These are phyloP conservation scores for Pocillopora meandrina DNA, from an alignment of 92 coral and sea anemone genomes.

Conservation along the genomic window DNA sequence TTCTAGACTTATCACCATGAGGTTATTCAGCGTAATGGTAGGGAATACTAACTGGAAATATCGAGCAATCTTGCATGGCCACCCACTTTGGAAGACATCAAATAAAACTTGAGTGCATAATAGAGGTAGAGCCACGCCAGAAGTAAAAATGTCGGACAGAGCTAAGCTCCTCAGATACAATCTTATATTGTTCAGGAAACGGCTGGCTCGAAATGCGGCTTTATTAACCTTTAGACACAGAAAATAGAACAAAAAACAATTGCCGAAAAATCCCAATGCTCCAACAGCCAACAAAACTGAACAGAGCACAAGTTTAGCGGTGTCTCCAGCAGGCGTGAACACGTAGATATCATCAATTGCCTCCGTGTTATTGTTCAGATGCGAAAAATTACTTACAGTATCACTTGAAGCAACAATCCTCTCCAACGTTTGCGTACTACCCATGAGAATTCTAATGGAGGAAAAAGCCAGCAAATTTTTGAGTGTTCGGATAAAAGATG, in stretches of 20 bases:
- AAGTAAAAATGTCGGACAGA: constrained; percentile 6
- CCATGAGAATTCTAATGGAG: background rate
- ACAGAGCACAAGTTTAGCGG: background rate
- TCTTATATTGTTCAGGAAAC: constrained; percentile 6
- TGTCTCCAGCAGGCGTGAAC: constrained; percentile 2
- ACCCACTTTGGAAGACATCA: constrained; percentile 22
- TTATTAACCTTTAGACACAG: background rate
- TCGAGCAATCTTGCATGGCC: constrained; percentile 24
- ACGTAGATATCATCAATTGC: background rate
- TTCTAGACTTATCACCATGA: constrained; percentile 10
- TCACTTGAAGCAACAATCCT: background rate
- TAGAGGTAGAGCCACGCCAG: background rate
- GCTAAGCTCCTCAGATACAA: constrained; percentile 5
- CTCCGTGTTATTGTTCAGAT: background rate
- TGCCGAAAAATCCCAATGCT: constrained; percentile 1
- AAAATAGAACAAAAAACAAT: background rate
- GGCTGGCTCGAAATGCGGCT: background rate
- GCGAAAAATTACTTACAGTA: background rate
- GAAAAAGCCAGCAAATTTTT: no score
- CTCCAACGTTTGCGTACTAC: background rate
- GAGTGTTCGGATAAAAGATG: no score
- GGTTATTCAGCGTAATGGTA: background rate
- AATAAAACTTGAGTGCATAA: constrained; percentile 9
- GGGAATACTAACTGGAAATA: constrained; percentile 21
- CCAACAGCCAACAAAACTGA: background rate